phyloP scores from a whole-genome alignment of 1,140 invertebrate genomes.

The Linepithema humile region DNA sequence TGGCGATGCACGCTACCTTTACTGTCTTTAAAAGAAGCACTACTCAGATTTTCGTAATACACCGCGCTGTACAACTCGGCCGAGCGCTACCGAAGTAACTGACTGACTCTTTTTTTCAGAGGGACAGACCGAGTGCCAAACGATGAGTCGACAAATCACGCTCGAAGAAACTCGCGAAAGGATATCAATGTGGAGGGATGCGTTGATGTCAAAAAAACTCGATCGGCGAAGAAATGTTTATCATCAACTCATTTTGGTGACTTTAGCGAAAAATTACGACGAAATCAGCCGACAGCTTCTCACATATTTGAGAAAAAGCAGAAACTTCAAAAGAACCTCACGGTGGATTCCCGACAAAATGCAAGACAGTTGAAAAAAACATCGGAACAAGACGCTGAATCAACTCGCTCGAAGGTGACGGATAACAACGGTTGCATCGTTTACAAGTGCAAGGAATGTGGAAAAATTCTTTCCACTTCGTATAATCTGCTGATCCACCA shows the following conservation, averaged over 20 bases:
- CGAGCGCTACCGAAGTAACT: slow-evolving; percentile 52
- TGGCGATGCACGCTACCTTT: slow-evolving; percentile 82
- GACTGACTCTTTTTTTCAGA: slow-evolving; percentile 76
- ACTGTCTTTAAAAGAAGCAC: slow-evolving; percentile 83
- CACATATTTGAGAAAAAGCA: not conserved
- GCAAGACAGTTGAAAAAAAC: slow-evolving; percentile 11
- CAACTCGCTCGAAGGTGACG: slow-evolving; percentile 57
- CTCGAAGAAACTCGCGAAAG: not conserved
- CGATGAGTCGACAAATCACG: not conserved
- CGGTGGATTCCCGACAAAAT: not conserved
- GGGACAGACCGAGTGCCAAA: slow-evolving; percentile 16
- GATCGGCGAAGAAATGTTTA: not conserved
- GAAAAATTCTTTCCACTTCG: slow-evolving; percentile 76
- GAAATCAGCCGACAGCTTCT: not conserved
- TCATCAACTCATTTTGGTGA: not conserved
- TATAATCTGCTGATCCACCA: slow-evolving; percentile 83
- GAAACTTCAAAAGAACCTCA: not conserved
- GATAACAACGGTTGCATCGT: slow-evolving; percentile 70
- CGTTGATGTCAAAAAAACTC: not conserved
- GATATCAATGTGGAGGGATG: not conserved
- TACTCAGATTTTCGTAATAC: slow-evolving; percentile 83
- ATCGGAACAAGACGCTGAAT: slow-evolving; percentile 41
- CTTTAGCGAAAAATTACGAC: slow-evolving; percentile 24
- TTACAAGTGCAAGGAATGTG: slow-evolving; percentile 81
- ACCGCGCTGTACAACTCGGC: not conserved